These are phyloP conservation scores for Corvus cornix DNA, from an alignment of 2,113 vertebrate species.

Conservation along the genomic window DNA sequence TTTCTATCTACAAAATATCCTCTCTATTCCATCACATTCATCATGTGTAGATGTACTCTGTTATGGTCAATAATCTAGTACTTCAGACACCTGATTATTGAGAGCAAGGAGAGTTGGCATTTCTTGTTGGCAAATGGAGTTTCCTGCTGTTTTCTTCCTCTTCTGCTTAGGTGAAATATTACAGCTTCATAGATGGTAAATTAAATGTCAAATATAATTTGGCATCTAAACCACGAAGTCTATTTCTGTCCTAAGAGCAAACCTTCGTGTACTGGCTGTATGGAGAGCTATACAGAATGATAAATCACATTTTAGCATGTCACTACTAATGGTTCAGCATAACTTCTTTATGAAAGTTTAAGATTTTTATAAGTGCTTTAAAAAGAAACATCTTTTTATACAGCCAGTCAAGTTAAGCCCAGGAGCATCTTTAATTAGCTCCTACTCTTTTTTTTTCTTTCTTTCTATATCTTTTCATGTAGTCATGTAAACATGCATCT, in stretches of 20 bases:
- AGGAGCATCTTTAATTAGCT: neutral
- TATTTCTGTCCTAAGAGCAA: constrained; percentile 51
- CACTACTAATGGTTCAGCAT: neutral
- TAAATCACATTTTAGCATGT: constrained; percentile 32
- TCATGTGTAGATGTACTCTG: neutral
- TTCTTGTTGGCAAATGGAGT: constrained; percentile 27
- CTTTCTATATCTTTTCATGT: no score
- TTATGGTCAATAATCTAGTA: constrained; percentile 15
- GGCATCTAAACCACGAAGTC: constrained; percentile 22
- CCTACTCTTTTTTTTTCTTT: neutral
- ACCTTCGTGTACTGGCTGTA: constrained; percentile 6
- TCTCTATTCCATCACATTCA: neutral
- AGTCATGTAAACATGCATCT: neutral
- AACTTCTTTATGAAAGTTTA: constrained; percentile 8
- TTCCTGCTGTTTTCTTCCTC: constrained; percentile 12
- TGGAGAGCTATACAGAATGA: neutral
- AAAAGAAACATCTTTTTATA: neutral
- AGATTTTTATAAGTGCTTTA: neutral
- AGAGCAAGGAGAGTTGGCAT: neutral
- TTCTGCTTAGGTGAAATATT: constrained; percentile 21
- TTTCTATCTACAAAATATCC: neutral
- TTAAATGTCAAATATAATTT: constrained; percentile 69
- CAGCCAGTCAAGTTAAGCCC: neutral
- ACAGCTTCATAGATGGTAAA: constrained; percentile 57
- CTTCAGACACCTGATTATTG: constrained; percentile 21